Evolutionary conservation across 2,888 invertebrate species (phyloP).

Genomic region (Cyrtodaria siliqua): DNA sequence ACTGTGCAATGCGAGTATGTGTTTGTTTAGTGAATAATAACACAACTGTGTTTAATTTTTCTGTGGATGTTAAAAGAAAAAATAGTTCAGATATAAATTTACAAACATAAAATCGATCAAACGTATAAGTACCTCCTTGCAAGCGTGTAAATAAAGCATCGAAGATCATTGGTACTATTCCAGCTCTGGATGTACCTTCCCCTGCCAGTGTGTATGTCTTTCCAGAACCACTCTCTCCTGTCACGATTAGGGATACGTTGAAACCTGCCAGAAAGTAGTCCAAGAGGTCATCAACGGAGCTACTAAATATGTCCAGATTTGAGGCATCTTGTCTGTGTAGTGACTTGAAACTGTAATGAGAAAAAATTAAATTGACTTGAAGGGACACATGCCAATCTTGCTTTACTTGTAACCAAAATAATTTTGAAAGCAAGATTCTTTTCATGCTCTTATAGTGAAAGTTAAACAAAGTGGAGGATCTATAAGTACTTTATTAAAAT

Average conservation of each 20-base stretch:
- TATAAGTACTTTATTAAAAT: no score
- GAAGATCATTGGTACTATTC: conserved; percentile 79
- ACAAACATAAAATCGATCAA: not conserved
- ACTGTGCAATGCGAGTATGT: no score
- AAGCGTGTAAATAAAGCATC: conserved; percentile 81
- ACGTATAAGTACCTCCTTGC: conserved; percentile 35
- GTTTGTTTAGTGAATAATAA: no score
- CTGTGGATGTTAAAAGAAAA: no score
- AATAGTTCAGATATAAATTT: no score
- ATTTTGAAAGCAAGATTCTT: no score
- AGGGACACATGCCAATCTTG: no score
- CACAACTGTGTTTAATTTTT: no score
- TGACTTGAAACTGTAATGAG: conserved; percentile 75
- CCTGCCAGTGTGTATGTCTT: conserved; percentile 82
- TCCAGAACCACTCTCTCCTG: conserved; percentile 83
- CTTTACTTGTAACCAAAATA: no score
- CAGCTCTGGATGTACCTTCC: conserved; percentile 75
- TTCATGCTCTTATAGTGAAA: no score
- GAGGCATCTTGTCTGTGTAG: conserved; percentile 75
- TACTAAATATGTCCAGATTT: conserved; percentile 79
- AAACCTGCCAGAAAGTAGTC: conserved; percentile 82
- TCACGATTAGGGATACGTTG: conserved; percentile 81
- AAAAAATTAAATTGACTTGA: not conserved
- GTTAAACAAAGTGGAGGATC: no score
- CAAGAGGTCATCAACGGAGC: conserved; percentile 77